Base-by-base conservation (phyloP, 2,113 vertebrate species). In the Menura novaehollandiae region DNA sequence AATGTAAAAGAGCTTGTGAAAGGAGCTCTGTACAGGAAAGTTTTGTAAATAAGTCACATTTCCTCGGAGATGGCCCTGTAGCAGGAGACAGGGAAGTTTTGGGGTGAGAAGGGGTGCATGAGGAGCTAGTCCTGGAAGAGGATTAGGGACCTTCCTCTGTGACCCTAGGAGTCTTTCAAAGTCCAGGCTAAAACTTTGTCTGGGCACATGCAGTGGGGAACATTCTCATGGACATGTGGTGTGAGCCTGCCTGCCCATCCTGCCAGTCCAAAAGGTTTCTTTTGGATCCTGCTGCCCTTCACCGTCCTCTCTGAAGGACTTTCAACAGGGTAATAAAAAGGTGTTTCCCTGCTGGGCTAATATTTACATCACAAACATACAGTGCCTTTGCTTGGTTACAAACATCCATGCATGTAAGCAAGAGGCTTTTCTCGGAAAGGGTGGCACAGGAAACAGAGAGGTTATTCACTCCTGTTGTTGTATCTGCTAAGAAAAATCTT, bases 301-400 rank as follows among this genome's bases (percentile, higher is more conserved):
- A 4, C 47, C 1, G 0, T 49, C 53, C 43, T 87, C 30, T 60
- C 32, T 79, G 85, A 72, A 92, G 90, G 87, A 60, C 82, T 89
- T 94, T 63, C n/a, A 60, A 5, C 37, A 21, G 27, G 44, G 68
- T 81, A 68, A 75, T 82, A 83, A 92, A 92, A 85, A 82, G 58
- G 76, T 75, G 91, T 92, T 97, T 92, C 81, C 91, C 58, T 85
- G 55, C 69, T 85, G 35, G 47, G 78, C 75, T 92, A 94, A 96
- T 97, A 95, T 97, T 97, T 96, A 96, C 93, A 95, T 55, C 59
- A 69, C 92, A 97, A 94, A 97, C 81, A 91, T 28, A 53, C 1
- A 16, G 91, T 37, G 53, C 85, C 59, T 88, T 80, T 95, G 96
- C 87, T 97, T 95, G 89, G 80, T 92, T 77, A 64, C 83, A 96